Conservation (phyloP, 2,888 invertebrate species). For the Drosophila nr. perissopoda region DNA sequence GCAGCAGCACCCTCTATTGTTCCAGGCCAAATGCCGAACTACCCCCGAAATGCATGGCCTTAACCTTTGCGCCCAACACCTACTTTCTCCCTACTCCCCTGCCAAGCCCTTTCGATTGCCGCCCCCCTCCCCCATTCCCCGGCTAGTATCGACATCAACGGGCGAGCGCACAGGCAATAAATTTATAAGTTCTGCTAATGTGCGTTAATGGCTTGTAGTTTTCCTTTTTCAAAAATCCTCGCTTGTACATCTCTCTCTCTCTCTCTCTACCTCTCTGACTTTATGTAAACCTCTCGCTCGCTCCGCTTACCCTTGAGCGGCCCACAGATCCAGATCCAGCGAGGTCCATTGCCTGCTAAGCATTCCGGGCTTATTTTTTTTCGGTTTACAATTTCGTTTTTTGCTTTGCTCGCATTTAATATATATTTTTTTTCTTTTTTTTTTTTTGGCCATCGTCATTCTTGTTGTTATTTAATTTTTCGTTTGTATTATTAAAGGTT, state of each 20-base stretch:
- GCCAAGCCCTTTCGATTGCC: neutral
- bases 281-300: neutral
- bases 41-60: constrained; percentile 11
- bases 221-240: constrained; percentile 51
- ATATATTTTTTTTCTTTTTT: neutral
- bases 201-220: constrained; percentile 80
- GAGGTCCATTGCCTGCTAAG: constrained; percentile 50
- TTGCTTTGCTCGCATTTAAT: neutral
- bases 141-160: constrained; percentile 28
- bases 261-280: neutral
- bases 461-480: constrained; percentile 77
- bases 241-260: neutral
- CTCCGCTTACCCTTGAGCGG: constrained; percentile 5
- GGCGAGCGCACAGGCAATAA: constrained; percentile 65
- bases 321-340: constrained; percentile 4
- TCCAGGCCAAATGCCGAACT: constrained; percentile 5
- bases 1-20: constrained; percentile 39
- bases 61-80: constrained; percentile 10
- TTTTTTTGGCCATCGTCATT: constrained; percentile 24
- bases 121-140: neutral
- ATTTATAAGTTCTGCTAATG: constrained; percentile 78
- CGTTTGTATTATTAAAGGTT: constrained; percentile 80
- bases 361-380: constrained; percentile 31
- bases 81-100: neutral
- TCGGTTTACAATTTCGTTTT: constrained; percentile 3